Conservation (phyloP, 2,888 invertebrate genomes). For the Leptopilina drosophilae region DNA sequence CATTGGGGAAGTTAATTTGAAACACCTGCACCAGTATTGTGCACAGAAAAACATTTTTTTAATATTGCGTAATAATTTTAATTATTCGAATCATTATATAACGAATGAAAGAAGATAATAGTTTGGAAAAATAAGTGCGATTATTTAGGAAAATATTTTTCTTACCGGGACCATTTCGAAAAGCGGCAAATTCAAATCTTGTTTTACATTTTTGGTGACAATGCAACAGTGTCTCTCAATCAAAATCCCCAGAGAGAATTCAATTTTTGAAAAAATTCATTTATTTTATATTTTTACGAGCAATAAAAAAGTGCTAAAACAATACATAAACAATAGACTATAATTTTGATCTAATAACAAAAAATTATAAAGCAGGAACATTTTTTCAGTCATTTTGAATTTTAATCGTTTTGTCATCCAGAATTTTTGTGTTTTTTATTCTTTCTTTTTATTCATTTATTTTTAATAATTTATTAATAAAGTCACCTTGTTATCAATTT, state of each 20-base stretch:
- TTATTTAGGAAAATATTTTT: neutral
- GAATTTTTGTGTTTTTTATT: too few species aligned
- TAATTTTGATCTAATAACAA: too few species aligned
- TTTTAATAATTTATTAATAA: too few species aligned
- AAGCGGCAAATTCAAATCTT: conserved; percentile 13
- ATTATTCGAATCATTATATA: neutral
- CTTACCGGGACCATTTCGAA: neutral
- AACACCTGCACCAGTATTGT: conserved; percentile 68
- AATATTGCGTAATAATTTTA: neutral
- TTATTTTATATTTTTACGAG: too few species aligned
- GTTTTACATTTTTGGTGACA: neutral
- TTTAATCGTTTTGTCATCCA: too few species aligned
- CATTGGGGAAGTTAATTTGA: neutral
- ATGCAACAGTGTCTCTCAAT: conserved; percentile 9
- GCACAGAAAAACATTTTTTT: neutral
- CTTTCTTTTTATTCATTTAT: too few species aligned
- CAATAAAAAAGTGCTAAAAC: neutral
- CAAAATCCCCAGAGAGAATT: neutral
- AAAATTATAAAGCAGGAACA: too few species aligned
- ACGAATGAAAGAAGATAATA: neutral
- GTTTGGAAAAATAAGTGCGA: neutral
- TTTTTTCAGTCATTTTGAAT: too few species aligned
- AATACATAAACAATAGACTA: too few species aligned
- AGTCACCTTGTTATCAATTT: too few species aligned
- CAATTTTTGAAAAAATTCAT: neutral